Evolutionary conservation across 92 coral and sea anemone genomes (phyloP).

Genomic region (Parazoanthus darwini): DNA sequence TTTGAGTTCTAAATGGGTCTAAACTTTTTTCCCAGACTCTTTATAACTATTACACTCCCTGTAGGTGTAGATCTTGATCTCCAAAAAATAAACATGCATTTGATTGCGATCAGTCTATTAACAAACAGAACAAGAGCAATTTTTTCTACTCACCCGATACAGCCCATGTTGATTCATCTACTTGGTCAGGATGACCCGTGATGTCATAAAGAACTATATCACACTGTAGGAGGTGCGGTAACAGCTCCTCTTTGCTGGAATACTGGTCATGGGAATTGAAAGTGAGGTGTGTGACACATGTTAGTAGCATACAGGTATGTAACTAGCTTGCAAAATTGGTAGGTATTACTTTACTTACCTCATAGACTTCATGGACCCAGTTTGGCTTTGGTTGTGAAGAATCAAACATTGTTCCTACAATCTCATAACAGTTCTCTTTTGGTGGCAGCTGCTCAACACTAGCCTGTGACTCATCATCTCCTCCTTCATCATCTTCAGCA

Average conservation of each 20-base stretch:
- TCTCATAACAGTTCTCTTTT: slow-evolving; percentile 85
- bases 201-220: slow-evolving; percentile 90
- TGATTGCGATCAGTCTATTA: neutral
- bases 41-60: no score
- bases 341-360: slow-evolving; percentile 50
- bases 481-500: slow-evolving; percentile 81
- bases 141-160: slow-evolving; percentile 74
- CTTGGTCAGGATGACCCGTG: slow-evolving; percentile 93
- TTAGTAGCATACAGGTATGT: no score
- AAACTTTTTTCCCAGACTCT: no score
- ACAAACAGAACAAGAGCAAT: neutral
- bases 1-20: no score
- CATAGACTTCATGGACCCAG: slow-evolving; percentile 88
- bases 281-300: no score
- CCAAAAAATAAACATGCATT: no score
- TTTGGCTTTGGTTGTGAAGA: slow-evolving; percentile 82
- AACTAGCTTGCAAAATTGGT: no score
- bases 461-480: slow-evolving; percentile 86
- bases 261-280: slow-evolving; percentile 45
- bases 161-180: slow-evolving; percentile 98
- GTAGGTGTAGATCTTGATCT: no score
- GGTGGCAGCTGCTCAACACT: slow-evolving; percentile 78
- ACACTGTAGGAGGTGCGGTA: slow-evolving; percentile 72
- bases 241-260: slow-evolving; percentile 81
- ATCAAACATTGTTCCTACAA: slow-evolving; percentile 91